Base-by-base conservation (phyloP, 1,140 invertebrate species). In the Scaptomyza montana region DNA sequence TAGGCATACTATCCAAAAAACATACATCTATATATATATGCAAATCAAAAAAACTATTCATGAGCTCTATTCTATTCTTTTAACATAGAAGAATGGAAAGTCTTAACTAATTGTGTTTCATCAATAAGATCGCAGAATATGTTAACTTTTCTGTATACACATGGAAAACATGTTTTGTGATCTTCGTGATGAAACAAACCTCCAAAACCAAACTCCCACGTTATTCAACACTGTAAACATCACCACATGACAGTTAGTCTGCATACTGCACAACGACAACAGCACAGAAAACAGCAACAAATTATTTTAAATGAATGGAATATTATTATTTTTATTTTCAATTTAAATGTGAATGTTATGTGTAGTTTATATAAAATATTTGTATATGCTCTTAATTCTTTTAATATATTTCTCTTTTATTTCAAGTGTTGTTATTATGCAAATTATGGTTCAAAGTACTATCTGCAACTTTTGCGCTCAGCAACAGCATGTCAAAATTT, bases 381-480 rank as follows among this genome's bases (percentile, higher is more conserved):
- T 25, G 10, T 45, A 25, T 16, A 50, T 59, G 21, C 9, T 41
- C 56, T 68, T 61, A 8, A 41, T 25, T 39, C 9, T 77, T 28
- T n/a, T 47, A 33, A 47, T 49, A 41, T 63, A 2, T 36, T 33
- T 33, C 33, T 36, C 33, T 36, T 84, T 45, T 46, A 56, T 70
- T 68, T 47, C 41, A 41, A 68, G 74, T 68, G 65, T 74, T 81
- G 46, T 71, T 36, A 76, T 63, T 71, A 87, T 82, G 78, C 73
- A 82, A 82, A 82, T 87, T 65, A 72, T 78, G 53, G 54, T 33
- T 53, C 50, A 65, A 68, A 61, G 50, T 50, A 16, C 16, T 16
- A 71, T 75, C 47, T 82, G 28, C 70, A 60, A 51, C 51, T 59
- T 65, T 69, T 50, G 21, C 21, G 21, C 2, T 25, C 21, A 25